Base-by-base conservation (phyloP, 2,113 vertebrate species). In the Echinops telfairi region DNA sequence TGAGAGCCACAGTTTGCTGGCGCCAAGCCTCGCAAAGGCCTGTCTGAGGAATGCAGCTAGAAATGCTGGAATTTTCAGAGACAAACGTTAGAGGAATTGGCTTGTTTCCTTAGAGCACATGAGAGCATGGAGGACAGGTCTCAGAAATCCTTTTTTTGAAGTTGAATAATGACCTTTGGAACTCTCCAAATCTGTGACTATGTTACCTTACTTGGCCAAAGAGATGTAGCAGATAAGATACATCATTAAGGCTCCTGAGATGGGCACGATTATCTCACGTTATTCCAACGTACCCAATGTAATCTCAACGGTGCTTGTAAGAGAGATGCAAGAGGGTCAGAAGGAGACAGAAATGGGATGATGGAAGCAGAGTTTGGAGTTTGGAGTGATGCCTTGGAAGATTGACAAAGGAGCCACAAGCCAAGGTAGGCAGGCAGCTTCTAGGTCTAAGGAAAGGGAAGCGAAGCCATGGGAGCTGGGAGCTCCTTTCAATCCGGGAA, bases 41-140 rank as follows among this genome's bases (percentile, higher is more conserved):
- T 91, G 22, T 66, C 70, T 92, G 38, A 82, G 76, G 22, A 82
- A 71, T 20, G 77, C 33, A 78, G 19, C 20, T 91, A 43, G 23
- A 84, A 68, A 68, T 58, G 91, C n/a, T 25, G 70, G 68, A 91
- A 91, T 83, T 73, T 60, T 79, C 53, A 75, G 33, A 83, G 6
- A 27, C 83, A 89, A 62, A 23, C 25, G 92, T 91, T 23, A 75
- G 29, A 43, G 29, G 78, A 60, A 60, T 33, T 43, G 2, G 53
- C 38, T 88, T 75, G 12, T 79, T 89, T 92, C 53, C 20, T 85
- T n/a, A 60, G n/a, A 84, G 58, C 85, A 31, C 71, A 3, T 31
- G 20, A 57, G 14, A 3, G 27, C 38, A 16, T 10, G 66, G 31
- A 93, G 47, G 16, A 64, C 33, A 58, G 77, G 19, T 19, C 31